These are phyloP conservation scores for Hesperophylax magnus DNA, from an alignment of 1,140 invertebrate species.

Conservation along the genomic window DNA sequence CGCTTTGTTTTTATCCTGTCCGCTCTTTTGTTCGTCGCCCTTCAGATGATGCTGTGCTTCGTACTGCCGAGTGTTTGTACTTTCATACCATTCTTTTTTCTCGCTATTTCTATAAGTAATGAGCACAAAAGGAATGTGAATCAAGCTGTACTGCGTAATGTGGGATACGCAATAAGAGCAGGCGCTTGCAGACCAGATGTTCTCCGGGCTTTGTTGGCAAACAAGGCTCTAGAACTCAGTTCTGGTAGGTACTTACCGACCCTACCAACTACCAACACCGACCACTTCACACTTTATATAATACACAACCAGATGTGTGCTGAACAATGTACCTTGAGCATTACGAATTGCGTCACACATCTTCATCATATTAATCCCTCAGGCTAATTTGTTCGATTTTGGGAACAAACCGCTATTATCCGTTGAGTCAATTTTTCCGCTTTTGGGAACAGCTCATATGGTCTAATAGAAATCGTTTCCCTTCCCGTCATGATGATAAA, in stretches of 20 bases:
- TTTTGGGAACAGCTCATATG: no score
- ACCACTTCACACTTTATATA: not conserved
- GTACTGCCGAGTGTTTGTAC: not conserved
- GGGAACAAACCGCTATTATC: no score
- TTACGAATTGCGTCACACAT: no score
- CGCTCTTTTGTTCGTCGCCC: conserved; percentile 3
- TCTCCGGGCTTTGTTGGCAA: conserved; percentile 25
- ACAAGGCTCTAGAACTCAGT: not conserved
- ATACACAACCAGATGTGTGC: conserved; percentile 2
- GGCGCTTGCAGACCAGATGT: conserved; percentile 7
- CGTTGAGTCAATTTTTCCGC: no score
- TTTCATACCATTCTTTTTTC: not conserved
- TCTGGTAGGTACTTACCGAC: no score
- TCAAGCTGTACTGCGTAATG: conserved; percentile 8
- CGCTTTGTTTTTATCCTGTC: conserved; percentile 22
- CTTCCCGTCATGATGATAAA: no score
- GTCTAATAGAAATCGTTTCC: no score
- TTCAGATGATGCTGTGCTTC: not conserved
- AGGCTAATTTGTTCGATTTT: no score
- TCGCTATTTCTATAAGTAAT: not conserved
- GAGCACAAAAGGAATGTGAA: conserved; percentile 20
- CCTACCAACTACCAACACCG: not conserved
- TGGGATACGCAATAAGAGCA: conserved; percentile 13
- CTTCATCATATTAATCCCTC: no score
- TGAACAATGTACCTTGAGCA: no score